Conservation (phyloP, 2,797 vertebrate species). For the Alectoris magna region DNA sequence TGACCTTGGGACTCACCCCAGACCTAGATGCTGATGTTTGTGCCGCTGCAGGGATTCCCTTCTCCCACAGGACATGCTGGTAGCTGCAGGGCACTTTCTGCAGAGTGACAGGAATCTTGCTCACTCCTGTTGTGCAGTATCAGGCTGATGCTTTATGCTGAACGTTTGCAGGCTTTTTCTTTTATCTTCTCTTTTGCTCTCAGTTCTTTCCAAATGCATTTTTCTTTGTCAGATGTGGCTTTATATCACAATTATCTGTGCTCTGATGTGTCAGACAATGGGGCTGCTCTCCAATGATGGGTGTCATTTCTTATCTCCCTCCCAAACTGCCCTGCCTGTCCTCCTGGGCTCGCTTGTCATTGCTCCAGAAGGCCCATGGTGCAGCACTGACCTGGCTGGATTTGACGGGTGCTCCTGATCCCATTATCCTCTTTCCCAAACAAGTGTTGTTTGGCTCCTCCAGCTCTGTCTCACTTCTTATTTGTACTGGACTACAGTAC, state of each 20-base stretch:
- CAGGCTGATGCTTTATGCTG: neutral
- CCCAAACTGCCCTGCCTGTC: neutral
- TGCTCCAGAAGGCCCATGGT: neutral
- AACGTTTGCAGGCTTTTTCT: neutral
- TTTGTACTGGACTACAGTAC: neutral
- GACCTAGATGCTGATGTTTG: slow-evolving; percentile 4
- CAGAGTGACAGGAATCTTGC: neutral
- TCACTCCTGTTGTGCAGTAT: neutral
- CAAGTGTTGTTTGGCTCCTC: neutral
- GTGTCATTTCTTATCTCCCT: neutral
- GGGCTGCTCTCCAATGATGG: neutral
- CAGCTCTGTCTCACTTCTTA: neutral
- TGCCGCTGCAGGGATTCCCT: slow-evolving; percentile 59
- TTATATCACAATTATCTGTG: neutral
- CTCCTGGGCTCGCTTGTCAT: neutral
- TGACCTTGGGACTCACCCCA: slow-evolving; percentile 35
- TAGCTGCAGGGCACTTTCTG: slow-evolving; percentile 10
- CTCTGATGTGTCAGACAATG: neutral
- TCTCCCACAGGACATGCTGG: neutral
- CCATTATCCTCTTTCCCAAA: neutral
- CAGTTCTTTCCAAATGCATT: neutral
- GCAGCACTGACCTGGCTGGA: neutral
- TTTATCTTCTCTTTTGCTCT: neutral
- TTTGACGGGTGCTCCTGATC: neutral
- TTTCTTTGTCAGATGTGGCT: neutral